Evolutionary conservation across 2,888 invertebrate species (phyloP).

Genomic region (Tenthredo mesomela): DNA sequence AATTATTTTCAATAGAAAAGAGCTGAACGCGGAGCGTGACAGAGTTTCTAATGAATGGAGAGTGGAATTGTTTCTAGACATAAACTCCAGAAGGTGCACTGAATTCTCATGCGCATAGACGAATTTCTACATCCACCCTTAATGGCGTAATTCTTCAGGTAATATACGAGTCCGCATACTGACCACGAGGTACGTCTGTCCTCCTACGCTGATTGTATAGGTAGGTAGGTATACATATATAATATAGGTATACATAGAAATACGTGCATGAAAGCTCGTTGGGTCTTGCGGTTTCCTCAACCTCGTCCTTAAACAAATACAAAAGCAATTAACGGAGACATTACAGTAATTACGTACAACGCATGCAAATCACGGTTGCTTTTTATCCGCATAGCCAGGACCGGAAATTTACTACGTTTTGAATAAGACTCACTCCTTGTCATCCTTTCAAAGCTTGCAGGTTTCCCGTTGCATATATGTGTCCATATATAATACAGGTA

Average conservation of each 20-base stretch:
- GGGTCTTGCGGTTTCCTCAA: conserved; percentile 10
- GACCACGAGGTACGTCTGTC: conserved; percentile 3
- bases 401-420: conserved; percentile 20
- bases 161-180: conserved; percentile 4
- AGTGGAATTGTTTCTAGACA: neutral
- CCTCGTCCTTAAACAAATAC: conserved; percentile 25
- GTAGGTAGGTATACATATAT: neutral
- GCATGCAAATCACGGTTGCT: neutral
- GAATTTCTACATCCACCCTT: neutral
- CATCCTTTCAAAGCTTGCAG: conserved; percentile 28
- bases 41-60: conserved; percentile 4
- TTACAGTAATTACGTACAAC: conserved; percentile 22
- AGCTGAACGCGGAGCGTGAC: conserved; percentile 8
- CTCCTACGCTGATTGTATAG: neutral
- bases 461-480: neutral
- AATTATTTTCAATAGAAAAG: conserved; percentile 20
- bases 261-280: neutral
- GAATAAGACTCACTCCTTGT: neutral
- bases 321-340: conserved; percentile 40
- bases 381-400: neutral
- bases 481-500: neutral
- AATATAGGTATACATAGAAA: neutral
- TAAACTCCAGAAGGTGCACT: neutral
- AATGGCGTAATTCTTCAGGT: conserved; percentile 16
- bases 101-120: neutral